These are phyloP conservation scores for Polyergus mexicanus DNA, from an alignment of 1,140 invertebrate species.

Conservation along the genomic window DNA sequence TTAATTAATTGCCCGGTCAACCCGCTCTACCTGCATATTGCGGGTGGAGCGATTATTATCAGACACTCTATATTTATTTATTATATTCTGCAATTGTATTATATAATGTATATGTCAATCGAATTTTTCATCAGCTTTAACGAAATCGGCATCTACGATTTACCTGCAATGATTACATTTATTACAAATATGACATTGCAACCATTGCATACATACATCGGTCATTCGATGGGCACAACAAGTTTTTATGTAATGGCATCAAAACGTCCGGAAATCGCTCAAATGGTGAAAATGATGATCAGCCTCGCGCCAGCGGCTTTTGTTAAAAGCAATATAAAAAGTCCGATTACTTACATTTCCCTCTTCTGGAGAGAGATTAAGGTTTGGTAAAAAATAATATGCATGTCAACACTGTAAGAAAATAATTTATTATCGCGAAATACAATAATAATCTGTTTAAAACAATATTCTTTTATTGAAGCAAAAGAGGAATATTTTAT, in stretches of 20 bases:
- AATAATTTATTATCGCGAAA: not conserved
- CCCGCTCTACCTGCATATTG: too few relatives aligned
- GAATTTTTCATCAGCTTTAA: constrained; percentile 71
- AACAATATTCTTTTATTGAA: not conserved
- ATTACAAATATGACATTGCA: constrained; percentile 68
- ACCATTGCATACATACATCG: constrained; percentile 86
- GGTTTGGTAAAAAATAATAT: constrained; percentile 81
- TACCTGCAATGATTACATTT: constrained; percentile 88
- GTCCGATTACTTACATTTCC: constrained; percentile 89
- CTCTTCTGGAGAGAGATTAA: constrained; percentile 87
- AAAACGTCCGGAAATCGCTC: constrained; percentile 85
- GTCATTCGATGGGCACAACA: constrained; percentile 89
- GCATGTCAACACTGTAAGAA: not conserved
- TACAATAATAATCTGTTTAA: not conserved
- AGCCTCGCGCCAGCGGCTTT: constrained; percentile 92
- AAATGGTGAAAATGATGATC: constrained; percentile 87
- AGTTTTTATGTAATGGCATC: constrained; percentile 89
- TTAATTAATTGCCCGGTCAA: too few relatives aligned
- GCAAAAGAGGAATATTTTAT: too few relatives aligned
- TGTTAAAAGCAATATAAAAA: constrained; percentile 89
- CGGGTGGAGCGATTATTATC: too few relatives aligned
- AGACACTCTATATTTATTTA: too few relatives aligned
- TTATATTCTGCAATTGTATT: not conserved
- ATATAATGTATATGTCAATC: not conserved
- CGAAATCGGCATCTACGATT: constrained; percentile 88